Base-by-base conservation (phyloP, 1,140 invertebrate genomes). In the Drosophila tristis region DNA sequence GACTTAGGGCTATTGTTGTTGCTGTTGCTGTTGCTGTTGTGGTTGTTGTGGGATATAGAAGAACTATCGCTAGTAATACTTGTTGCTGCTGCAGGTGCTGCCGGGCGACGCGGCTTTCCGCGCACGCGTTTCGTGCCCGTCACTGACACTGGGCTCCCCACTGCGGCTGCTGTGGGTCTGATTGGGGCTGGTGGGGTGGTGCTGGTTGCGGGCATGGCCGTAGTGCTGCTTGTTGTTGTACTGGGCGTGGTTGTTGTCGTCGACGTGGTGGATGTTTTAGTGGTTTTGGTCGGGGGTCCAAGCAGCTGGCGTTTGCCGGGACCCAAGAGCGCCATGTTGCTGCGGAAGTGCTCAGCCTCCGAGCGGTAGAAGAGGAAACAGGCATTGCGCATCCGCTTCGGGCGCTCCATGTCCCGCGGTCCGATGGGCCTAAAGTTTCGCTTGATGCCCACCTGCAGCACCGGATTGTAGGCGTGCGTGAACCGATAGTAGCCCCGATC, bases 41-140 rank as follows among this genome's bases (percentile, higher is more conserved):
- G 64, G 29, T 49, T 59, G 55, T 66, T 58, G 59, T 61, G 45
- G 62, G 50, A n/a, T 45, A 44, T 57, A 49, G 61, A 48, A 63
- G 71, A 75, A 78, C 82, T 89, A 87, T 89, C 76, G 72, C 84
- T 90, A 90, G 86, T 90, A 90, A 90, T 90, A 90, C 86, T 90
- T 85, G 76, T 76, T 65, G 71, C 56, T 58, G 23, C 56, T 57
- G 58, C 59, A 68, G 71, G 8, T 67, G 70, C 58, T 51, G 70
- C 44, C 7, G 15, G 54, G 66, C 64, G 73, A 49, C 68, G 67
- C 53, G 44, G 39, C 20, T 81, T 86, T 4, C 65, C 43, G 50
- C 68, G 82, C 58, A 54, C 53, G 45, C 74, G 57, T 70, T 81
- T 81, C 58, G 65, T 78, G 53, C 48, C 70, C 48, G 70, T 59